Evolutionary conservation across 2,888 invertebrate genomes (phyloP).

Genomic region (Hemistola chrysoprasaria): DNA sequence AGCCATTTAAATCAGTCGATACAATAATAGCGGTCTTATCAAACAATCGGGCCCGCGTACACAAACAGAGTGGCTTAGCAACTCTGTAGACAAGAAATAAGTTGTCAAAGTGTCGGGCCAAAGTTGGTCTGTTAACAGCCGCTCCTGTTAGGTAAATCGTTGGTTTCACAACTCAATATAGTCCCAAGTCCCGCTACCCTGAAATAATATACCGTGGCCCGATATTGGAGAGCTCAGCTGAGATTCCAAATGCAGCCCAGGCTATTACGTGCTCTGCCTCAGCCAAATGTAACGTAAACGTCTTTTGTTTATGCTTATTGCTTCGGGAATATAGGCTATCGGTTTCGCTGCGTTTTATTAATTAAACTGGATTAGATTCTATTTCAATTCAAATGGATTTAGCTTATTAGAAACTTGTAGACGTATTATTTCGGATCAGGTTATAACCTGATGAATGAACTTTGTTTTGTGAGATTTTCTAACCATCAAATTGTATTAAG

Average conservation of each 20-base stretch:
- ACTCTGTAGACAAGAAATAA: constrained; percentile 77
- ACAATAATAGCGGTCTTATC: constrained; percentile 14
- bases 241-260: constrained; percentile 61
- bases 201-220: constrained; percentile 72
- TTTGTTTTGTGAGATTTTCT: too few relatives aligned
- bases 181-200: constrained; percentile 52
- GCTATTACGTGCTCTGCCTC: constrained; percentile 54
- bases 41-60: constrained; percentile 65
- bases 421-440: too few relatives aligned
- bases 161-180: constrained; percentile 78
- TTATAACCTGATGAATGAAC: too few relatives aligned
- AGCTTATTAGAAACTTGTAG: constrained; percentile 1
- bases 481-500: constrained; percentile 9
- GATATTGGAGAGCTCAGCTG: constrained; percentile 69
- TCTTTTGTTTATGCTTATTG: constrained; percentile 66
- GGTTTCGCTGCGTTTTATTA: constrained; percentile 37
- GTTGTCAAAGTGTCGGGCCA: constrained; percentile 78
- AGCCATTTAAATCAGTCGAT: constrained; percentile 34
- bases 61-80: constrained; percentile 70
- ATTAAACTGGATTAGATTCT: constrained; percentile 35
- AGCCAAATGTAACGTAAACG: constrained; percentile 65
- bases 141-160: constrained; percentile 76
- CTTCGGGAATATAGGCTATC: constrained; percentile 36
- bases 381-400: constrained; percentile 20
- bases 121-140: constrained; percentile 74